Evolutionary conservation across 2,113 vertebrate species (phyloP).

Genomic region (Coptodon rendalli): DNA sequence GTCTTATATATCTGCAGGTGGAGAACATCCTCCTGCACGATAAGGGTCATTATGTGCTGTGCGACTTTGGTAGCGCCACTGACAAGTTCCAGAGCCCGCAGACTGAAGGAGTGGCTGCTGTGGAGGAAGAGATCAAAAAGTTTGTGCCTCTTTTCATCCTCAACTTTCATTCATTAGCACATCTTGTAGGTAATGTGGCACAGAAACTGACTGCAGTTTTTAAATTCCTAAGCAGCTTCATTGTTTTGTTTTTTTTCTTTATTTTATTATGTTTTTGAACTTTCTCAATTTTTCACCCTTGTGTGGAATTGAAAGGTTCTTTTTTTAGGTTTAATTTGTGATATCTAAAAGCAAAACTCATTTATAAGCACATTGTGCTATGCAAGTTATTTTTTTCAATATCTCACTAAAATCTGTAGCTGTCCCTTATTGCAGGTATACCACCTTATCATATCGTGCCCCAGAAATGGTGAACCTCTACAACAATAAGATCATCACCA

Average conservation of each 20-base stretch:
- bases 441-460: constrained; percentile 93
- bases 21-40: constrained; percentile 98
- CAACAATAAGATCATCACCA: constrained; percentile 94
- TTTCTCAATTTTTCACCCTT: not conserved
- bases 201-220: not conserved
- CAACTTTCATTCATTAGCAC: not conserved
- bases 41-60: constrained; percentile 94
- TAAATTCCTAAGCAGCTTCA: not conserved
- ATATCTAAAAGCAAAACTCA: not conserved
- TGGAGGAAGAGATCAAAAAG: constrained; percentile 99
- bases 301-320: not conserved
- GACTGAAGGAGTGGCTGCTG: constrained; percentile 84
- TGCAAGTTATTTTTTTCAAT: not conserved
- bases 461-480: constrained; percentile 99
- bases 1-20: constrained; percentile 73
- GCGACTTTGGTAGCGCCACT: constrained; percentile 97
- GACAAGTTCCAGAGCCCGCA: constrained; percentile 97
- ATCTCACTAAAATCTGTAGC: not conserved
- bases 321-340: not conserved
- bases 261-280: not conserved
- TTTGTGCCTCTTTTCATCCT: constrained; percentile 46
- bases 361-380: not conserved
- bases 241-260: not conserved
- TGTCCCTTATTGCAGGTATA: constrained; percentile 78
- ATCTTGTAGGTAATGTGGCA: not conserved